Base-by-base conservation (phyloP, 2,797 vertebrate species). In the Pangasius macronema region DNA sequence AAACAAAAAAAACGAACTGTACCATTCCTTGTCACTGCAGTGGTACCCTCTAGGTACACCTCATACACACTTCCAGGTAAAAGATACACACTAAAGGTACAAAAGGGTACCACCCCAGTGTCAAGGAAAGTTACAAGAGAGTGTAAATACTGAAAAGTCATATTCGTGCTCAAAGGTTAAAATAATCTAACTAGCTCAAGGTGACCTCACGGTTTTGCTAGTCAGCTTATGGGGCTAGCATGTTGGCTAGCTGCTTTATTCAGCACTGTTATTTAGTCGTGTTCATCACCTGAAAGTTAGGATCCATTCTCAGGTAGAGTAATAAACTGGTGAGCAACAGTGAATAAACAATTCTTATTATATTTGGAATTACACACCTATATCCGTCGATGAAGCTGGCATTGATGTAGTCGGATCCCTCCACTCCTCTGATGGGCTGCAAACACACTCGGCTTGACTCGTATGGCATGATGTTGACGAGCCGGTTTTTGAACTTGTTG, bases 401-500 rank as follows among this genome's bases (percentile, higher is more conserved):
- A 1, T 99, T 99, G 94, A 99, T 98, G 94, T 99, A 99, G 93
- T 99, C 98, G 0, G 98, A 99, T 87, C 98, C 98, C 92, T 99
- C 98, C 3, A 99, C 97, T 0, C 98, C 98, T 61, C 98, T 97
- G 94, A 99, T 97, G 85, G 98, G 98, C 94, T 98, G 98, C 93
- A 99, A 96, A 91, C 96, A 97, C 89, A 99, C 97, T 0, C 98
- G 97, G 0, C 96, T 98, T 88, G 97, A 94, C 93, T 99, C 98
- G 0, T 98, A 99, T 0, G 98, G 98, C 97, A 98, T 97, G 92
- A 99, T 98, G 93, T 99, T 99, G 90, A 98, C 97, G 5, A 99
- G 96, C 61, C 98, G 97, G 93, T 99, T 99, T 95, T 99, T 99
- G 93, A 98, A 99, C 91, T 99, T 99, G 97, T 99, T 99, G 93